phyloP scores from a whole-genome alignment of 2,888 invertebrate species.

The Sialis fuliginosa region DNA sequence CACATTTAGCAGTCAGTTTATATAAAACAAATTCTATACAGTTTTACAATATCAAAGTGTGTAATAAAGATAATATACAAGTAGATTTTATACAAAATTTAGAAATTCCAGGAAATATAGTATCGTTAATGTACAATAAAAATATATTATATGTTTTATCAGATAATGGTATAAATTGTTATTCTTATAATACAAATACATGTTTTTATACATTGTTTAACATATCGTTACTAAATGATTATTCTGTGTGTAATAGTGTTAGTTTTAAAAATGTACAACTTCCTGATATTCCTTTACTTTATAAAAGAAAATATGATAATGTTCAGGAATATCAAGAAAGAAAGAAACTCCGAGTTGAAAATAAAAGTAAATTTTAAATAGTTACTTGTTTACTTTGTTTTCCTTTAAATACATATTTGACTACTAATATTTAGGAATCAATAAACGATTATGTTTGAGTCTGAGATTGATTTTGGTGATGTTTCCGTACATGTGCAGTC shows the following conservation, averaged over 20 bases:
- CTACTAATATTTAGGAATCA: too few relatives aligned
- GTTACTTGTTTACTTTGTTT: too few relatives aligned
- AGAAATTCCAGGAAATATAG: constrained; percentile 12
- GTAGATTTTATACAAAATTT: constrained; percentile 23
- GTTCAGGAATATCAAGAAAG: constrained; percentile 61
- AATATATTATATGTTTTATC: constrained; percentile 16
- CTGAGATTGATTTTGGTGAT: constrained; percentile 11
- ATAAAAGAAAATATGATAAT: constrained; percentile 66
- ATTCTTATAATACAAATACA: constrained; percentile 15
- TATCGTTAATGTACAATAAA: not conserved
- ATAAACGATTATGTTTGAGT: too few relatives aligned
- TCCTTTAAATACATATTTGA: too few relatives aligned
- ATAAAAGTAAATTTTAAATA: constrained; percentile 25
- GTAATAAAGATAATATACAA: constrained; percentile 10
- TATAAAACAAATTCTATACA: not conserved
- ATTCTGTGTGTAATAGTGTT: constrained; percentile 9
- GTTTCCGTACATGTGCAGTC: constrained; percentile 29
- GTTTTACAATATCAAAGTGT: constrained; percentile 20
- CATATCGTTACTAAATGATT: constrained; percentile 13
- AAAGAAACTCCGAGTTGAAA: constrained; percentile 50
- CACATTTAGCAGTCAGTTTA: not conserved
- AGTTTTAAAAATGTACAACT: constrained; percentile 10
- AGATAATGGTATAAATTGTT: constrained; percentile 13
- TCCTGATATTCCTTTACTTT: constrained; percentile 37
- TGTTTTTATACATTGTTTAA: constrained; percentile 12